Conservation (phyloP, 2,113 vertebrate species). For the Turdus rufiventris region DNA sequence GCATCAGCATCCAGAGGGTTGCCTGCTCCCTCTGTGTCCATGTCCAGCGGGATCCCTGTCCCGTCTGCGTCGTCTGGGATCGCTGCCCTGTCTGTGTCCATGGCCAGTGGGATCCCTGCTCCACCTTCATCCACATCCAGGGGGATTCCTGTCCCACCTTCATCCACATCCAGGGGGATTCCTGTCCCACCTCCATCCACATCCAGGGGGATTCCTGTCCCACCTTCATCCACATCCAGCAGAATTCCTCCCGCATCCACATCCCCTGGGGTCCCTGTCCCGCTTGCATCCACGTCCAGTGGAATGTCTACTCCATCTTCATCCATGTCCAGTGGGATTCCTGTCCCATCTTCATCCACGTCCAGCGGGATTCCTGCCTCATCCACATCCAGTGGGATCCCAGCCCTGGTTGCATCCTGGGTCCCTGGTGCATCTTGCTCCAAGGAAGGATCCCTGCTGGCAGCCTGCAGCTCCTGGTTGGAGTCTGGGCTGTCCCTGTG, state of each 20-base stretch:
- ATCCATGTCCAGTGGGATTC: fast-evolving
- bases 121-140: background rate
- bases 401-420: background rate
- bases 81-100: background rate
- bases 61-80: background rate
- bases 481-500: background rate
- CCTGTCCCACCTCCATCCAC: background rate
- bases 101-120: background rate
- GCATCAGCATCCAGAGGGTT: background rate
- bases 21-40: slow-evolving; percentile 26
- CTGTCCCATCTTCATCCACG: background rate
- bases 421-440: background rate
- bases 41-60: background rate
- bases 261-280: background rate
- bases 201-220: background rate
- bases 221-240: background rate
- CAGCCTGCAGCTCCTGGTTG: background rate
- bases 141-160: background rate
- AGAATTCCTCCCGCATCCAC: background rate
- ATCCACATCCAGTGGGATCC: background rate
- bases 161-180: background rate
- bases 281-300: background rate
- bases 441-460: background rate
- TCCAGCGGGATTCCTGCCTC: background rate
- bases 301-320: background rate